These are phyloP conservation scores for Cromileptes altivelis DNA, from an alignment of 2,113 vertebrate genomes.

Conservation along the genomic window DNA sequence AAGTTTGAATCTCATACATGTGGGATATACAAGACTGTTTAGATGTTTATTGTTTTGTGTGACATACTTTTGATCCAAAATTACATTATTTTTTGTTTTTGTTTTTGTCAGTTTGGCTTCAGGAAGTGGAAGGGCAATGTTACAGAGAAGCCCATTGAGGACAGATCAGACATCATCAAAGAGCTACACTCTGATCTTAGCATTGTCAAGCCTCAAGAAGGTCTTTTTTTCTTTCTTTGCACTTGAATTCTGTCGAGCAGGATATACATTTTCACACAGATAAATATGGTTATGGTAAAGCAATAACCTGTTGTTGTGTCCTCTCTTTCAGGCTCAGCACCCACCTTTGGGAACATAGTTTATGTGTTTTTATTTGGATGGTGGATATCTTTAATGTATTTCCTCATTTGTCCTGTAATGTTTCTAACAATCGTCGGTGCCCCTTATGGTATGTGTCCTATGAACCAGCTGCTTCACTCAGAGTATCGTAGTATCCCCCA, in stretches of 20 bases:
- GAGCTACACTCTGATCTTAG: conserved; percentile 90
- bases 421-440: conserved; percentile 84
- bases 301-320: background rate
- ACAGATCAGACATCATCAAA: conserved; percentile 87
- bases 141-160: conserved; percentile 88
- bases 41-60: background rate
- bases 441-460: conserved; percentile 85
- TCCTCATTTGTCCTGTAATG: conserved; percentile 85
- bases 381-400: conserved; percentile 89
- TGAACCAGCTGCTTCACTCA: background rate
- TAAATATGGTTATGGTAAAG: background rate
- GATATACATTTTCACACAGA: background rate
- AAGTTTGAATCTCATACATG: background rate
- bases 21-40: background rate
- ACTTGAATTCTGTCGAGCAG: background rate
- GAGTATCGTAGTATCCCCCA: background rate
- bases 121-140: conserved; percentile 94
- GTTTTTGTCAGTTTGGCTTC: conserved; percentile 88
- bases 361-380: conserved; percentile 91
- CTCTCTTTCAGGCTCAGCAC: conserved; percentile 80
- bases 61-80: background rate
- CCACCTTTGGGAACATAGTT: conserved; percentile 85
- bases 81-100: background rate
- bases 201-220: conserved; percentile 77
- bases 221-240: conserved; percentile 61